These are phyloP conservation scores for Chrysina gloriosa DNA, from an alignment of 2,888 invertebrate species.

Conservation along the genomic window DNA sequence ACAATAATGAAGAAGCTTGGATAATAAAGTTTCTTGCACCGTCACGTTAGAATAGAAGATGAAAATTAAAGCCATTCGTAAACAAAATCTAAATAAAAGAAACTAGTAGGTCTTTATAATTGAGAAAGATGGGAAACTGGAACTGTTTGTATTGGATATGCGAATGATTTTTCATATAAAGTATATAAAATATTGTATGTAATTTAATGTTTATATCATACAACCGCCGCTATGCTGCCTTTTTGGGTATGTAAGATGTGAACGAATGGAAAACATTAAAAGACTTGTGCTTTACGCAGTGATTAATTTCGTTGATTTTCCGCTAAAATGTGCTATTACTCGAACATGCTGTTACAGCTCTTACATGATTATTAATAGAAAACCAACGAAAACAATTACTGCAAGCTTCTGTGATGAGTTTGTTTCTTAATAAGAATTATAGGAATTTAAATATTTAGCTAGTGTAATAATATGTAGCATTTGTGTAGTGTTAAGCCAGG, in stretches of 20 bases:
- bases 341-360: neutral
- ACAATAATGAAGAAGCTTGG: slow-evolving; percentile 50
- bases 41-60: slow-evolving; percentile 47
- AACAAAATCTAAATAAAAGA: slow-evolving; percentile 18
- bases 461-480: slow-evolving; percentile 54
- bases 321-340: neutral
- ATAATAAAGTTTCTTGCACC: slow-evolving; percentile 48
- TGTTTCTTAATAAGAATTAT: slow-evolving; percentile 55
- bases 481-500: slow-evolving; percentile 58
- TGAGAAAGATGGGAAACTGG: slow-evolving; percentile 16
- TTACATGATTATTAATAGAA: slow-evolving; percentile 28
- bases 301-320: slow-evolving; percentile 45
- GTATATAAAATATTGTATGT: slow-evolving; percentile 35
- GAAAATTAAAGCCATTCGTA: slow-evolving; percentile 35
- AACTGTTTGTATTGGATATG: slow-evolving; percentile 30
- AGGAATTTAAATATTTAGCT: slow-evolving; percentile 56
- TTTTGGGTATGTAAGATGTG: slow-evolving; percentile 51
- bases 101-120: slow-evolving; percentile 32
- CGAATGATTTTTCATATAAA: slow-evolving; percentile 29
- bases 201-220: slow-evolving; percentile 46
- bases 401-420: slow-evolving; percentile 66
- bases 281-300: slow-evolving; percentile 58
- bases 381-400: slow-evolving; percentile 45
- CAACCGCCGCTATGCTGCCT: slow-evolving; percentile 57
- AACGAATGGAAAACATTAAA: slow-evolving; percentile 50